Conservation (phyloP, 2,113 vertebrate genomes). For the Myotis yumanensis region DNA sequence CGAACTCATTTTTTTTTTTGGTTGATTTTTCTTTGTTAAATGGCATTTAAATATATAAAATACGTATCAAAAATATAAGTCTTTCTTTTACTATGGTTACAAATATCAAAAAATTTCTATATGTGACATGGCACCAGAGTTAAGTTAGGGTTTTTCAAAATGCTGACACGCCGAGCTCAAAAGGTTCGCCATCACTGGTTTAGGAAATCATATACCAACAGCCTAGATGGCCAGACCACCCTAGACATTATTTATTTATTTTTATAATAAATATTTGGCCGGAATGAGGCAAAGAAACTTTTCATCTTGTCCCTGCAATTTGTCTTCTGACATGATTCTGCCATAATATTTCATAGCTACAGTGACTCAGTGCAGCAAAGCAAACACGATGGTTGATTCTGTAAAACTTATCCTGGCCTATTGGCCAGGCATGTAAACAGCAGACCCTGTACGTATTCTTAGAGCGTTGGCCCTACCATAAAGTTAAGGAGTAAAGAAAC, state of each 20-base stretch:
- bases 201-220: neutral
- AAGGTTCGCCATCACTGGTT: neutral
- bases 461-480: neutral
- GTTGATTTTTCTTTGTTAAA: no score
- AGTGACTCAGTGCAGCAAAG: neutral
- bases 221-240: neutral
- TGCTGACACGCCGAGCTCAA: no score
- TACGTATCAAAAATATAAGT: no score
- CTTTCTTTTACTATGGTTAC: no score
- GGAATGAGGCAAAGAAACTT: neutral
- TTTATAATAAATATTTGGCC: neutral
- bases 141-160: no score
- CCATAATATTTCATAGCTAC: neutral
- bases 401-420: neutral
- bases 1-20: no score
- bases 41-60: no score
- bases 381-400: neutral
- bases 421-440: neutral
- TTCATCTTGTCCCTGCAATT: neutral
- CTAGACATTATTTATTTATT: neutral
- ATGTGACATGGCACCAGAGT: no score
- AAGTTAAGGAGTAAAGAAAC: neutral
- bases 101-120: no score
- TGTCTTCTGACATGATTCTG: neutral
- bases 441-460: neutral